Conservation (phyloP, 2,113 vertebrate genomes). For the Triplophysa tibetana region DNA sequence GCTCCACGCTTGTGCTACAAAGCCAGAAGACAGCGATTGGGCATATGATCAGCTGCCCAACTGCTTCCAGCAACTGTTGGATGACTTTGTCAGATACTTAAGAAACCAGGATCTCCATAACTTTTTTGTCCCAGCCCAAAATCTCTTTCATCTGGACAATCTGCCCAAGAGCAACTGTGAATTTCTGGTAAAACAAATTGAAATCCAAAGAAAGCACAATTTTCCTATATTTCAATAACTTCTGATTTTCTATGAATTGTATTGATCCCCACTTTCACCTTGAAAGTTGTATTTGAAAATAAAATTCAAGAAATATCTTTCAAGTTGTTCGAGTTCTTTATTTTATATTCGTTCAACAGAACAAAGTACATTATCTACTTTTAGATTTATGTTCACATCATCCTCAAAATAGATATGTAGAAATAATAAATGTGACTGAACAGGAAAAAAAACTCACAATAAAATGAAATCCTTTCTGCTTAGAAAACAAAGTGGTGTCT, state of each 20-base stretch:
- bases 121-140: slow-evolving; percentile 83
- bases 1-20: slow-evolving; percentile 69
- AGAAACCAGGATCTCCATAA: slow-evolving; percentile 61
- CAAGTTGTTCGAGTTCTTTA: slow-evolving; percentile 13
- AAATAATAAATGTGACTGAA: slow-evolving; percentile 5
- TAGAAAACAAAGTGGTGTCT: background rate
- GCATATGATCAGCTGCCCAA: slow-evolving; percentile 35
- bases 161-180: slow-evolving; percentile 37
- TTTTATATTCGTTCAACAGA: slow-evolving; percentile 1
- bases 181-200: slow-evolving; percentile 65
- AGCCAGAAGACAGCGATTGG: slow-evolving; percentile 75
- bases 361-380: background rate
- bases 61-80: slow-evolving; percentile 74
- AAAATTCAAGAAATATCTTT: background rate
- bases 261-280: background rate
- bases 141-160: slow-evolving; percentile 66
- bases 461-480: slow-evolving; percentile 2
- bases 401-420: background rate
- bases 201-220: slow-evolving; percentile 60
- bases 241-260: background rate
- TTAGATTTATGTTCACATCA: background rate
- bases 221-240: slow-evolving; percentile 75
- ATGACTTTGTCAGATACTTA: slow-evolving; percentile 72
- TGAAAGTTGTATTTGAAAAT: background rate
- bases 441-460: background rate